Percentiles rank a stretch among this genome's conserved stretches.
Evolutionary conservation across 2,888 invertebrate species (phyloP).

Genomic region (Ichneumoninae sp.): DNA sequence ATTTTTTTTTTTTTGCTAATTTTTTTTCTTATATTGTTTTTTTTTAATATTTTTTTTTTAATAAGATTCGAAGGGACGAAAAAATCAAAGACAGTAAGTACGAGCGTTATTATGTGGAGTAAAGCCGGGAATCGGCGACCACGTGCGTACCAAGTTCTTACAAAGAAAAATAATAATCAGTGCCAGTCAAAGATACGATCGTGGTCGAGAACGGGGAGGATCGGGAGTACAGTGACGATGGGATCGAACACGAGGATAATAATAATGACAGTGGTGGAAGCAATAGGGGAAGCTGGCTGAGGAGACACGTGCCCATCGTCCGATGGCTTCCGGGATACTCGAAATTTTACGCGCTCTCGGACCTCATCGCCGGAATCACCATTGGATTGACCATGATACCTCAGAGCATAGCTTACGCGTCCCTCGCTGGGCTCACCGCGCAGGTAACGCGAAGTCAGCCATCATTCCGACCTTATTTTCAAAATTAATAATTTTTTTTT

Average conservation of each 20-base stretch:
- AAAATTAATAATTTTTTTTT: background rate
- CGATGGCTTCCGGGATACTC: slow-evolving; percentile 90
- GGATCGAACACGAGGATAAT: background rate
- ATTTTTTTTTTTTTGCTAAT: background rate
- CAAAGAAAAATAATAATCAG: slow-evolving; percentile 43
- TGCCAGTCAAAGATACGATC: slow-evolving; percentile 52
- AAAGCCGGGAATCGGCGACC: background rate
- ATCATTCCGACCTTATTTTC: background rate
- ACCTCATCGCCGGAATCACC: slow-evolving; percentile 95
- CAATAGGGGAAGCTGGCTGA: slow-evolving; percentile 54
- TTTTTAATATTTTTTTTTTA: background rate
- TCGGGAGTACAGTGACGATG: slow-evolving; percentile 14
- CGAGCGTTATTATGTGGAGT: background rate
- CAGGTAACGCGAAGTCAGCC: slow-evolving; percentile 85
- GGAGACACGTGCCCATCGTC: slow-evolving; percentile 85
- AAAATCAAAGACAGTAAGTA: slow-evolving; percentile 25
- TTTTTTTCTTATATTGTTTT: too few relatives aligned
- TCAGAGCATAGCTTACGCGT: slow-evolving; percentile 96
- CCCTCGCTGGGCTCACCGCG: slow-evolving; percentile 92
- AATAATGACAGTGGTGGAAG: slow-evolving; percentile 15
- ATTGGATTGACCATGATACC: slow-evolving; percentile 96
- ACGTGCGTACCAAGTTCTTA: background rate
- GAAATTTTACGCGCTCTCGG: slow-evolving; percentile 89
- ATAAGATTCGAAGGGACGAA: background rate
- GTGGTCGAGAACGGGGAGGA: slow-evolving; percentile 57